Evolutionary conservation across 2,888 invertebrate species (phyloP).

Genomic region (Quadroppia sp.): DNA sequence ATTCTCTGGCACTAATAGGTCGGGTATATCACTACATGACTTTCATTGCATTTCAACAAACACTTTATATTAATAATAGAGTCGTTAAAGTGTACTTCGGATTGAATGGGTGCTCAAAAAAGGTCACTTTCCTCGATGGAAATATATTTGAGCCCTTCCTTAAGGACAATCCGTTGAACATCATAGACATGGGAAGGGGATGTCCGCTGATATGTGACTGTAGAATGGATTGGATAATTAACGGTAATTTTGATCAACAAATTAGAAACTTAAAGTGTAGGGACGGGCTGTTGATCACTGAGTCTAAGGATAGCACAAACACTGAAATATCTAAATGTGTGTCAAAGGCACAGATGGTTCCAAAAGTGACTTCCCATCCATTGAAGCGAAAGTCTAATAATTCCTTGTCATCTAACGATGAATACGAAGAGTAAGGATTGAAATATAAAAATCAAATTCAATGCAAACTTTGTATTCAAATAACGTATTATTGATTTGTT

Average conservation of each 20-base stretch:
- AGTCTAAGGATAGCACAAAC: neutral
- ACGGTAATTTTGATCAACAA: neutral
- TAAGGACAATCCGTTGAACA: conserved; percentile 8
- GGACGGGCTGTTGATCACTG: neutral
- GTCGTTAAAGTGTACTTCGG: conserved; percentile 32
- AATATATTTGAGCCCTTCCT: conserved; percentile 40
- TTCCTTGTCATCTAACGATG: neutral
- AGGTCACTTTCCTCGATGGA: conserved; percentile 9
- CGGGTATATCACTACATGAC: neutral
- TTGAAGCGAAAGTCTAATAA: neutral
- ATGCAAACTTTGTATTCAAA: neutral
- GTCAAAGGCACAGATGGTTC: neutral
- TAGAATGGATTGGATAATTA: conserved; percentile 27
- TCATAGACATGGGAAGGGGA: conserved; percentile 29
- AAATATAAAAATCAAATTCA: too few relatives aligned
- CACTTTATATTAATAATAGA: neutral
- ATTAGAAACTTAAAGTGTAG: conserved; percentile 36
- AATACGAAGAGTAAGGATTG: too few relatives aligned
- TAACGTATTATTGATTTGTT: neutral
- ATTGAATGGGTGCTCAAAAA: conserved; percentile 19
- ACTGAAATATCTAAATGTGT: neutral
- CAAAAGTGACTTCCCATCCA: neutral
- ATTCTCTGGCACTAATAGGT: conserved; percentile 34
- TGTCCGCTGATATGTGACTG: conserved; percentile 38
- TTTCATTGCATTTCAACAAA: neutral